Evolutionary conservation across 2,113 vertebrate genomes (phyloP), one percentile per base, ranked within the genome.

Genomic region (Carassius gibelio): DNA sequence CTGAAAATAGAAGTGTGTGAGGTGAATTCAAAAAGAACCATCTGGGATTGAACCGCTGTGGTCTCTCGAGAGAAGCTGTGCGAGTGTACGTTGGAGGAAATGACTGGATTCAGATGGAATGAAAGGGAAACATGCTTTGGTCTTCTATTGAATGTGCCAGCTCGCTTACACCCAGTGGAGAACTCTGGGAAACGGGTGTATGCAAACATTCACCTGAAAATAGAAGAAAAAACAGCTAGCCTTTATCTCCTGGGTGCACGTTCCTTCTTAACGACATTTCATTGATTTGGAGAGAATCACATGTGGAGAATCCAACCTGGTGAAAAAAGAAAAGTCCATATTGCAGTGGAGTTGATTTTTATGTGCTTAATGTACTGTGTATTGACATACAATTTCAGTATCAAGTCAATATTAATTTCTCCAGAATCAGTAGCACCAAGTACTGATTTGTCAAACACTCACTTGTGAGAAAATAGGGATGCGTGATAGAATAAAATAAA

Each of bases 1-100:
- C 84, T 86, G 79, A 55, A 82, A 86, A 76, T 68, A 86, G 83
- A 84, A 66, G 23, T 45, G 42, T 72, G 38, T 64, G 71, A 69
- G 77, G 59, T 52, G 71, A 68, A 81, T 76, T 62, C 23, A 66
- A 81, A 75, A 69, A 5, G 45, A 74, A 48, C 38, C 50, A 9
- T 50, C 30, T 15, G 21, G 48, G 57, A 64, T 14, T 64, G 76
- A 75, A 76, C 52, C 11, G 26, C 45, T 66, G 68, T 23, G 19
- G 7, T 76, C 85, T 81, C 79, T 42, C 2, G 75, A 87, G 86
- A 84, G 75, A 76, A 45, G 1, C 26, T 10, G 50, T 38, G 36
- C 5, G 36, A 38, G 36, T 38, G 36, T 38, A 5, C 1, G 42
- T 62, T 11, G 26, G 34, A 87, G 85, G 55, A 79, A 84, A 82